Base-by-base conservation (phyloP, 2,113 vertebrate genomes). In the Beaufortia kweichowensis region DNA sequence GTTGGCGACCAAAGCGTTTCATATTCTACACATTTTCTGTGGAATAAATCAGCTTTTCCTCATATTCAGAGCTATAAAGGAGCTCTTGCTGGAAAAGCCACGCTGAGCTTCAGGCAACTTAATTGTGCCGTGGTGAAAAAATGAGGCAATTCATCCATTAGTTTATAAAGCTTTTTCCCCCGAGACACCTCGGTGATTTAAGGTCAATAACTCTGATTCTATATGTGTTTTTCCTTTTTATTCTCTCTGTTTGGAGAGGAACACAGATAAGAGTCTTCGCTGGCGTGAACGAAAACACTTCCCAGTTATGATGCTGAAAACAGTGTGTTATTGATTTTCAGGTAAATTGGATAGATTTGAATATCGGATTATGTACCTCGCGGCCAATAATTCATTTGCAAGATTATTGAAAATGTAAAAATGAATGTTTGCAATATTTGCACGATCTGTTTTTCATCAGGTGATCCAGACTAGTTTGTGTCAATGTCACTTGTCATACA, bases 111-210 rank as follows among this genome's bases (percentile, higher is more conserved):
- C 72, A 68, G 82, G 82, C 72, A 74, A 79, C 65, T 72, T 84
- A 81, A 79, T 79, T 79, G 76, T 72, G 73, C 67, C 56, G 62
- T 50, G 41, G 43, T 72, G 76, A 76, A 81, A 77, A 82, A 79
- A 81, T 53, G 72, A 76, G 46, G 50, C 82, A 71, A 78, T 78
- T 71, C 76, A 62, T 75, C 76, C 79, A 81, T 81, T 79, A 77
- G 79, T 84, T 84, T 84, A 78, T 79, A 78, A 69, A 78, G 66
- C 59, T 33, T 28, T 63, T 65, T 84, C 73, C 82, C 77, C 75
- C 43, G 76, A 81, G 76, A 73, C 56, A 77, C 31, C 46, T 39
- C 5, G 35, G 69, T 79, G 76, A 79, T 84, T 61, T 79, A 69
- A 77, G 73, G 79, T 84, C 77, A 79, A 50, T 65, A 68, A 79